A percentile compares a stretch with the other conserved stretches of the same genome.
phyloP scores from a whole-genome alignment of 2,888 invertebrate genomes.

The Melipona bicolor region DNA sequence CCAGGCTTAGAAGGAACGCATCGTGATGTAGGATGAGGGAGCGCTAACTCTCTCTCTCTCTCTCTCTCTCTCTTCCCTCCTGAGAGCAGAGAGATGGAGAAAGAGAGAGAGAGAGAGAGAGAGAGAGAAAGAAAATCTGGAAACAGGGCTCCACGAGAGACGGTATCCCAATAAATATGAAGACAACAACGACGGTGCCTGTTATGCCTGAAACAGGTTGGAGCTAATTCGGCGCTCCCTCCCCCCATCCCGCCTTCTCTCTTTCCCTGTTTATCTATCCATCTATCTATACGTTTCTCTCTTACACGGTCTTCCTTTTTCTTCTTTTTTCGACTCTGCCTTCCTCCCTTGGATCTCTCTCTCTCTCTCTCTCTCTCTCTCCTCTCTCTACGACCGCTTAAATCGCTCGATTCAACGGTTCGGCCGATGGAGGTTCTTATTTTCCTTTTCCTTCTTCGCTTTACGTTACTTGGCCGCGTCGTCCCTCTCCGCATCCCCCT shows the following conservation, averaged over 20 bases:
- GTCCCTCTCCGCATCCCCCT: conserved; percentile 50
- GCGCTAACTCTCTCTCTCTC: conserved; percentile 2
- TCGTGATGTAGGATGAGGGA: conserved; percentile 63
- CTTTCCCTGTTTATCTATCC: conserved; percentile 9
- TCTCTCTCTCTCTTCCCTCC: not conserved
- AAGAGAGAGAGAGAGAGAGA: conserved; percentile 51
- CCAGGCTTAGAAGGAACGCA: conserved; percentile 56
- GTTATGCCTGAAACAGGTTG: conserved; percentile 81
- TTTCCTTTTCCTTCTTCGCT: conserved; percentile 60
- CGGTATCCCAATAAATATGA: conserved; percentile 83
- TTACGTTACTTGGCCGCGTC: conserved; percentile 53
- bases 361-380: conserved; percentile 41
- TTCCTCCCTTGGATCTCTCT: conserved; percentile 10
- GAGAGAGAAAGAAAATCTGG: conserved; percentile 63
- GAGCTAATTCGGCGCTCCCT: conserved; percentile 80
- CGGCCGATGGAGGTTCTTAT: conserved; percentile 76
- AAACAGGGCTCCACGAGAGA: conserved; percentile 73
- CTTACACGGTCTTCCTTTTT: conserved; percentile 24
- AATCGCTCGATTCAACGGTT: conserved; percentile 80
- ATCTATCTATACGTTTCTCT: not conserved
- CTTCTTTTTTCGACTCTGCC: conserved; percentile 30
- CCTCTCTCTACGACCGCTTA: conserved; percentile 67
- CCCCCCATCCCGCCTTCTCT: conserved; percentile 19
- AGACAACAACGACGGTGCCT: conserved; percentile 81
- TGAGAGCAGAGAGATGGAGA: conserved; percentile 9